Evolutionary conservation across 2,888 invertebrate genomes (phyloP).

Genomic region (Strigamia crassipes): DNA sequence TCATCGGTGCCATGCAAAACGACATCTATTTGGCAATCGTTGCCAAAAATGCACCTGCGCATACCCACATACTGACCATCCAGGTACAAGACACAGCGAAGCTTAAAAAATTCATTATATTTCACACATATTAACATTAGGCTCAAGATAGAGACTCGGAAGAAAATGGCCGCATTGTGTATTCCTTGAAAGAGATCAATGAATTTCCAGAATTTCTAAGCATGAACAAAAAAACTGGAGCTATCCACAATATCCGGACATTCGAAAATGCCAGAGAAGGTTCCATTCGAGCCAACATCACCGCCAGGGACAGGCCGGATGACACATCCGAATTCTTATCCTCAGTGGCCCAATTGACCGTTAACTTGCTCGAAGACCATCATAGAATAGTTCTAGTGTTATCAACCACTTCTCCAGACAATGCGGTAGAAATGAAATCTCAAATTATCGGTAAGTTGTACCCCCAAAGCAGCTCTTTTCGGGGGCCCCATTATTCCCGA

Average conservation of each 20-base stretch:
- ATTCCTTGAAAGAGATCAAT: conserved; percentile 59
- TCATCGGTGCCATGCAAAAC: conserved; percentile 68
- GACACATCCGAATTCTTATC: conserved; percentile 66
- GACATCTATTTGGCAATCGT: conserved; percentile 72
- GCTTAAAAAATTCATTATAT: background rate
- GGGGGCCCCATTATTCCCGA: no score
- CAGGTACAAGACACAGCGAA: background rate
- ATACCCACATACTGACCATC: conserved; percentile 54
- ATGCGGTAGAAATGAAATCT: conserved; percentile 65
- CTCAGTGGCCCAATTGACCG: conserved; percentile 69
- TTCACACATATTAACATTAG: conserved; percentile 57
- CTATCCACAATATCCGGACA: conserved; percentile 73
- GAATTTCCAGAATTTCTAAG: conserved; percentile 68
- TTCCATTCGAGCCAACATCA: conserved; percentile 75
- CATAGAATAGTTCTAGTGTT: conserved; percentile 80
- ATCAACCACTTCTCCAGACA: conserved; percentile 73
- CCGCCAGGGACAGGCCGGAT: conserved; percentile 76
- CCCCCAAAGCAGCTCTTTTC: no score
- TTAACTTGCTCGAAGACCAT: conserved; percentile 77
- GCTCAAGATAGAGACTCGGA: conserved; percentile 87
- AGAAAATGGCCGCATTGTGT: conserved; percentile 77
- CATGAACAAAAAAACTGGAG: conserved; percentile 75
- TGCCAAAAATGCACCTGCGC: conserved; percentile 70
- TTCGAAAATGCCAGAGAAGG: conserved; percentile 70
- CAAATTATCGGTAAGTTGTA: conserved; percentile 59